phyloP scores from a whole-genome alignment of 2,888 invertebrate genomes.

The Netelia inedita region DNA sequence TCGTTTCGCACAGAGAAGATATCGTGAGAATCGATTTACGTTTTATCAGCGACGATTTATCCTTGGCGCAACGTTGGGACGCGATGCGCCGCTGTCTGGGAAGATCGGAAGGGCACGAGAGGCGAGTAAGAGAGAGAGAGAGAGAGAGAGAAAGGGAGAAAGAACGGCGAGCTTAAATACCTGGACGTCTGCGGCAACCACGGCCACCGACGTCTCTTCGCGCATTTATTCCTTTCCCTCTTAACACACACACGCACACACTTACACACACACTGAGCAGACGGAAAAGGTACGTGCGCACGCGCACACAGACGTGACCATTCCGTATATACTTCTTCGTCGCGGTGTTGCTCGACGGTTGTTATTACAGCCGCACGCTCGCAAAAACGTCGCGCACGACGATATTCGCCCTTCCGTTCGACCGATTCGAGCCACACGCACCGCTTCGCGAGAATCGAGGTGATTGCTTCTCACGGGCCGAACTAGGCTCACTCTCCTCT shows the following conservation, averaged over 20 bases:
- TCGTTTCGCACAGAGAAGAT: no score
- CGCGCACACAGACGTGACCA: no score
- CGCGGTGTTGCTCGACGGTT: conserved; percentile 69
- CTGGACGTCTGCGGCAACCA: conserved; percentile 67
- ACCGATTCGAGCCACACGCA: conserved; percentile 40
- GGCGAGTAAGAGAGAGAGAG: conserved; percentile 26
- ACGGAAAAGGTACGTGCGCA: no score
- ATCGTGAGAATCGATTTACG: conserved; percentile 12
- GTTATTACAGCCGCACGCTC: conserved; percentile 75
- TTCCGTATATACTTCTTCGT: conserved; percentile 47
- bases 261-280: no score
- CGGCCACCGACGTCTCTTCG: conserved; percentile 58
- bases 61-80: conserved; percentile 30
- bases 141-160: conserved; percentile 30
- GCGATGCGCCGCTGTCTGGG: conserved; percentile 50
- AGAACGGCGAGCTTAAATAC: conserved; percentile 72
- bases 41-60: conserved; percentile 17
- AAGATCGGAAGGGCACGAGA: conserved; percentile 54
- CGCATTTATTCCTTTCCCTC: conserved; percentile 40
- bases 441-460: conserved; percentile 21
- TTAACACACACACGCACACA: background rate
- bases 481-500: conserved; percentile 73
- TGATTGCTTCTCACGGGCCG: conserved; percentile 80
- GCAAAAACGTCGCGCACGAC: conserved; percentile 71
- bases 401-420: conserved; percentile 46